Percentiles rank a stretch among this genome's conserved stretches.
Conservation (phyloP, 2,797 vertebrate species). For the Bufotes viridis region DNA sequence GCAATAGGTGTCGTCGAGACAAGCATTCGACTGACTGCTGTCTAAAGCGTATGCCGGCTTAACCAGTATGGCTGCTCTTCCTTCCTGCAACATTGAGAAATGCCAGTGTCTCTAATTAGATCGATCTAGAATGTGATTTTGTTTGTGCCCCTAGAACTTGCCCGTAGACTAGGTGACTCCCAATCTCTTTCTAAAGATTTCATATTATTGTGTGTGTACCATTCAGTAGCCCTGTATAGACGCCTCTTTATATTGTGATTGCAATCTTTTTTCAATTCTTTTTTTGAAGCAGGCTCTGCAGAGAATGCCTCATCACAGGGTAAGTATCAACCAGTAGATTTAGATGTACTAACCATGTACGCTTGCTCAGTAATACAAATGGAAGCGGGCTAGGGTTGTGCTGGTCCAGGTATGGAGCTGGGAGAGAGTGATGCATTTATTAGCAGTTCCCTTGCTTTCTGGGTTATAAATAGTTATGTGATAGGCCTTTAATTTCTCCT, state of each 20-base stretch:
- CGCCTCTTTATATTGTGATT: conserved; percentile 33
- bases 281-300: conserved; percentile 46
- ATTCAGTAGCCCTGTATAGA: background rate
- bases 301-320: conserved; percentile 32
- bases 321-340: conserved; percentile 47
- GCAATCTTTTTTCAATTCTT: conserved; percentile 49
- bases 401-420: background rate
- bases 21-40: no score
- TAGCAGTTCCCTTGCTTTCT: background rate
- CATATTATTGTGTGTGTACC: background rate
- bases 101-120: no score
- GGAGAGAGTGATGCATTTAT: conserved; percentile 3
- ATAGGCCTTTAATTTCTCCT: background rate
- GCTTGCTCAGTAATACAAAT: background rate
- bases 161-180: no score
- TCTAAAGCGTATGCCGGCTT: no score
- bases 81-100: no score
- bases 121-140: no score
- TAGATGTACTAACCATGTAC: conserved; percentile 25
- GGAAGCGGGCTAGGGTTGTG: background rate
- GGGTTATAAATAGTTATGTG: background rate
- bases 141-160: background rate
- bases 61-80: no score
- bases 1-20: no score
- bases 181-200: background rate